Conservation (phyloP, 2,113 vertebrate species). For the Cheilinus undulatus region DNA sequence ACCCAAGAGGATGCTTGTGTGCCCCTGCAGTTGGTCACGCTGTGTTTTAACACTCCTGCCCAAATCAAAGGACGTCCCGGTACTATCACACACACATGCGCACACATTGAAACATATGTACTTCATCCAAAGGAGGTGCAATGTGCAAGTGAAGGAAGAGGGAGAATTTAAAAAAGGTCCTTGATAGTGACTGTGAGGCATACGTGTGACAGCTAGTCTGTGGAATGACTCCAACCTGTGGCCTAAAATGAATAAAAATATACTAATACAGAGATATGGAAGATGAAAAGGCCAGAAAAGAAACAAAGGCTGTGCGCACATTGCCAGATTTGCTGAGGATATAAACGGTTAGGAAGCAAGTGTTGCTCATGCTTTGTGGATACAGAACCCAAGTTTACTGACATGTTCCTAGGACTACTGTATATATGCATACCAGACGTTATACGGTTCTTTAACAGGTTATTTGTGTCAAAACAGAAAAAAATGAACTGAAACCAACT, state of each 20-base stretch:
- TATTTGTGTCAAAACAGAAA: conserved; percentile 81
- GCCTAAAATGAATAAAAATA: conserved; percentile 44
- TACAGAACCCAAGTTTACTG: conserved; percentile 86
- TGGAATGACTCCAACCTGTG: conserved; percentile 31
- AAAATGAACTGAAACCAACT: conserved; percentile 76
- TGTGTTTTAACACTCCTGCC: conserved; percentile 68
- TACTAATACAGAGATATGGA: conserved; percentile 51
- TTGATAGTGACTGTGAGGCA: conserved; percentile 52
- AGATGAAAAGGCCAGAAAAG: conserved; percentile 56
- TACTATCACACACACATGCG: conserved; percentile 50
- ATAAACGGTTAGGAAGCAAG: conserved; percentile 83
- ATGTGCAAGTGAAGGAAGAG: conserved; percentile 44
- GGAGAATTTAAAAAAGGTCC: conserved; percentile 64
- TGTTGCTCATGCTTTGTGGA: conserved; percentile 86
- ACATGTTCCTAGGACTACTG: conserved; percentile 87
- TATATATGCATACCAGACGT: conserved; percentile 86
- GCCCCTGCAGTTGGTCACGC: conserved; percentile 70
- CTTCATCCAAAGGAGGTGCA: conserved; percentile 53
- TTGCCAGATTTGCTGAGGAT: conserved; percentile 76
- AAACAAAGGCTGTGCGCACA: conserved; percentile 71
- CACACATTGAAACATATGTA: conserved; percentile 19
- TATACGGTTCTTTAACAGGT: conserved; percentile 83
- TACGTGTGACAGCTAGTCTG: conserved; percentile 57
- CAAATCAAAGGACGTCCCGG: conserved; percentile 67
- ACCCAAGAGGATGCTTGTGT: conserved; percentile 68